Base-by-base conservation (phyloP, 2,888 invertebrate genomes). In the Abscondita cerata region DNA sequence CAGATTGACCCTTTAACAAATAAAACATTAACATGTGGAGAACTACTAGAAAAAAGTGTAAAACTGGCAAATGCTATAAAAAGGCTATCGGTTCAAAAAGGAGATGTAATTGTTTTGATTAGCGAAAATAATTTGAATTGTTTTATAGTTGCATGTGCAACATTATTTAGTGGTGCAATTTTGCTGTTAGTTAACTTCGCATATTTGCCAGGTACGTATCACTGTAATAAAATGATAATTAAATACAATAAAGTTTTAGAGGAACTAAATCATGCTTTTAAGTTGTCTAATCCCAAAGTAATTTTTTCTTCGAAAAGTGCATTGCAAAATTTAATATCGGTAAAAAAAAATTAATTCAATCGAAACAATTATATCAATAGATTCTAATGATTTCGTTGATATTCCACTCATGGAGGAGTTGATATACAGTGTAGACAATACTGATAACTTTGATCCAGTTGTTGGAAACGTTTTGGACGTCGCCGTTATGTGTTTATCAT, bases 261-360 rank as follows among this genome's bases (percentile, higher is more conserved):
- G 1, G 74, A 74, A 65, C 47, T 72, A 12, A 62, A 64, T 44
- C 89, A 90, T 72, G 80, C 86, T 18, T 72, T 89, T 1, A 83
- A 83, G 59, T 84, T 90, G 60, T 86, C 87, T 0, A 86, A 86
- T 71, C 90, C 91, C 44, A 87, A 85, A 73, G 79, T 85, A 47
- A 83, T 90, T 66, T 87, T 90, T 73, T 84, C 85, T 20, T 89
- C 90, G 82, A 83, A 59, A 72, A 87, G 11, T 13, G 19, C 15
- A n/a, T 46, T 46, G 11, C 19, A 6, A 19, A 46, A 36, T 36
- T 2, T 11, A 9, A 13, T 41, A 6, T 6, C 13, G 1, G 12
- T 13, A 2, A 41, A 41, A 8, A 12, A 41, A 15, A 41, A 13
- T 6, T 41, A 15, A 2, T 8, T 41, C 15, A 3, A 41, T 16